Evolutionary conservation across 1,140 invertebrate genomes (phyloP), one percentile per base, ranked within the genome.

Genomic region (Polypedilum vanderplanki): DNA sequence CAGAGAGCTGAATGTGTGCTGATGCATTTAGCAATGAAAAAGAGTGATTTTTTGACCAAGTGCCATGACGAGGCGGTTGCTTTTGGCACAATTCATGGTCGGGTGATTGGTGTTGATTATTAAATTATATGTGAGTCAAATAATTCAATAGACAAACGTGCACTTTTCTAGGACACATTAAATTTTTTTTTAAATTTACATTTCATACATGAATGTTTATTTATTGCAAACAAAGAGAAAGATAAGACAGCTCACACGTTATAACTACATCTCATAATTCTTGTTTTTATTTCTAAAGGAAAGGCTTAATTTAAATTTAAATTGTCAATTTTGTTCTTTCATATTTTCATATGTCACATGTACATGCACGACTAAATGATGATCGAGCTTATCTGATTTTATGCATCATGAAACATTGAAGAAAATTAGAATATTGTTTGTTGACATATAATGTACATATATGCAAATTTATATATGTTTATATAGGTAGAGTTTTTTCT

Each of bases 1-100:
- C 46, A 57, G n/a, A 12, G n/a, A n/a, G 46, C n/a, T n/a, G 4
- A 4, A 57, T 57, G n/a, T 57, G 12, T 57, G n/a, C 46, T 57
- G 46, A 57, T 57, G 46, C 46, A 57, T 57, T 57, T 57, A 57
- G n/a, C 46, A 57, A n/a, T 57, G 46, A 57, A n/a, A 57, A 57
- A 57, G 9, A n/a, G n/a, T 57, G 12, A n/a, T 57, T 46, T 46
- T 9, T 46, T 57, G 46, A 57, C 46, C 46, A 57, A n/a, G 12
- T 57, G 46, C 46, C 46, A 57, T 57, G 46, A 57, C 46, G 46
- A 57, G n/a, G 46, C 46, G n/a, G 46, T 57, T 12, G n/a, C 10
- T n/a, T 57, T 57, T 57, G 46, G 46, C 46, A 57, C 46, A 57
- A 57, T 57, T 57, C 46, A 57, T n/a, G 46, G 7, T 57, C 46